Percentiles rank a stretch among this genome's conserved stretches.
These are phyloP conservation scores for Callaeas wilsoni DNA, from an alignment of 2,113 vertebrate genomes.

Conservation along the genomic window DNA sequence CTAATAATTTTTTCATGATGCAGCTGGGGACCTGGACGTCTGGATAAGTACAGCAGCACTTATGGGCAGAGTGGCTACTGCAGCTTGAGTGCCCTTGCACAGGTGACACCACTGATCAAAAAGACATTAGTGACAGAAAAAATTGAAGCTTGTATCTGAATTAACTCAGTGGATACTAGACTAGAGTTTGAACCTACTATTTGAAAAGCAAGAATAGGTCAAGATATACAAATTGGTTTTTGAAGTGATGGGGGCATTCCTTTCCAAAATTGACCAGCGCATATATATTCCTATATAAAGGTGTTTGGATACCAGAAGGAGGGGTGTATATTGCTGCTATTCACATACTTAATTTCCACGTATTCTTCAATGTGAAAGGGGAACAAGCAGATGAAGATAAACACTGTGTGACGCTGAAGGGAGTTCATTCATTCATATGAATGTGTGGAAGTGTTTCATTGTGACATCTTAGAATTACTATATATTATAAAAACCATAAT, in stretches of 20 bases:
- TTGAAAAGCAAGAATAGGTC: background rate
- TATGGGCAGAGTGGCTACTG: background rate
- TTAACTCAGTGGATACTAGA: background rate
- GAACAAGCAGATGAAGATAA: background rate
- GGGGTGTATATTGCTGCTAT: background rate
- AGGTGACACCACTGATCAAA: background rate
- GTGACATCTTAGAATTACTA: background rate
- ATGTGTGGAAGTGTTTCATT: background rate
- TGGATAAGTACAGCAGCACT: background rate
- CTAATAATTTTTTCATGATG: background rate
- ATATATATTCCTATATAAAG: background rate
- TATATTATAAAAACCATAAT: background rate
- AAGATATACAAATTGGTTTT: background rate
- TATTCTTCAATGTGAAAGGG: background rate
- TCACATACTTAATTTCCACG: background rate
- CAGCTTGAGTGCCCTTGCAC: background rate
- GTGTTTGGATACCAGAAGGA: background rate
- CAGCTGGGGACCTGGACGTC: accelerated
- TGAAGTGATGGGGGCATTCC: accelerated
- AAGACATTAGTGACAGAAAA: background rate
- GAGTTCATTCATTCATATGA: background rate
- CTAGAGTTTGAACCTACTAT: background rate
- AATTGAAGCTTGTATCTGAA: background rate
- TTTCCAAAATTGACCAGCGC: accelerated
- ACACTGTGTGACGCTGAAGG: background rate